Evolutionary conservation across 2,113 vertebrate genomes (phyloP).

Genomic region (Limnothrissa miodon): DNA sequence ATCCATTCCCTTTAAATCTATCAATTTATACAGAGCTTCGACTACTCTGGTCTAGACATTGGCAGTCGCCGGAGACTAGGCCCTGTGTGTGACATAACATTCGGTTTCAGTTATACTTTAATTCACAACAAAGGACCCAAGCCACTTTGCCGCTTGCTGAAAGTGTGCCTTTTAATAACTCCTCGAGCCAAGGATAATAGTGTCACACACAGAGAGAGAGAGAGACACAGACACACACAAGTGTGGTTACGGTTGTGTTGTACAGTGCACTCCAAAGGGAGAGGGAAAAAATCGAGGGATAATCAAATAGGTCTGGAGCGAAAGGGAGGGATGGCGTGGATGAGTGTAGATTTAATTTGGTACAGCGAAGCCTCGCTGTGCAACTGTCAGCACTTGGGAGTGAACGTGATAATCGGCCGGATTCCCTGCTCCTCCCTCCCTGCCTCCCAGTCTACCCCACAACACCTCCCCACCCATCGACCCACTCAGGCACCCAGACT

Average conservation of each 20-base stretch:
- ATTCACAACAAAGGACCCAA: conserved; percentile 49
- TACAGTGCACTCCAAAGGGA: conserved; percentile 45
- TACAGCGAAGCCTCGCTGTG: conserved; percentile 58
- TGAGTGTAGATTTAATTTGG: conserved; percentile 65
- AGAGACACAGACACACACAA: conserved; percentile 3
- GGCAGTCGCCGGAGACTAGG: conserved; percentile 54
- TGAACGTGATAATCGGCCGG: conserved; percentile 60
- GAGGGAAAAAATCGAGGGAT: conserved; percentile 13
- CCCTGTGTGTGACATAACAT: conserved; percentile 57
- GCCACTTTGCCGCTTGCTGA: conserved; percentile 52
- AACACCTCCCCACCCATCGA: conserved; percentile 32
- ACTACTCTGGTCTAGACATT: conserved; percentile 62
- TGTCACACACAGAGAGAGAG: neutral
- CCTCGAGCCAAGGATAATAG: conserved; percentile 49
- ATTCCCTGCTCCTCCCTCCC: conserved; percentile 44
- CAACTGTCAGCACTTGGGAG: conserved; percentile 58
- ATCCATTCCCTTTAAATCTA: conserved; percentile 42
- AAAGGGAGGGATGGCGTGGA: conserved; percentile 54
- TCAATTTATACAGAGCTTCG: conserved; percentile 60
- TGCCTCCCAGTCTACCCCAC: neutral
- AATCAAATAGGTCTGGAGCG: conserved; percentile 27
- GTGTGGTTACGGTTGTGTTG: conserved; percentile 49
- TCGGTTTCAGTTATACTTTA: conserved; percentile 39
- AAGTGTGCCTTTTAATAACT: conserved; percentile 38
- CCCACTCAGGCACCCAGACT: conserved; percentile 17